phyloP scores from a whole-genome alignment of 2,113 vertebrate genomes.

The Lontra canadensis region DNA sequence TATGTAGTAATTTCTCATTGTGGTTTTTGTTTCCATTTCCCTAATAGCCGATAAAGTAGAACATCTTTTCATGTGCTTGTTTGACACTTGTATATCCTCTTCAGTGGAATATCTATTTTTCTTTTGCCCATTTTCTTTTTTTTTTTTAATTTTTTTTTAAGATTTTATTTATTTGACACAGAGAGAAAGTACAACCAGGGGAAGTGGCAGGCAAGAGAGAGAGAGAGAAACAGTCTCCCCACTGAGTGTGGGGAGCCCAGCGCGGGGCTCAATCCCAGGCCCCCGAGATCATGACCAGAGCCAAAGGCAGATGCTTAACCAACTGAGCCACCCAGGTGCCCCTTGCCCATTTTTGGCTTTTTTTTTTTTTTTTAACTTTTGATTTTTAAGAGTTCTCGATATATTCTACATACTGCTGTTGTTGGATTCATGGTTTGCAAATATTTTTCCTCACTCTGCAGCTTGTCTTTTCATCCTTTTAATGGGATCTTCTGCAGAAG shows the following conservation, averaged over 20 bases:
- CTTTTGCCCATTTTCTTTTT: background rate
- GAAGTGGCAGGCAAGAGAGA: too few relatives aligned
- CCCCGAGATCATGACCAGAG: too few relatives aligned
- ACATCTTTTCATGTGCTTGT: background rate
- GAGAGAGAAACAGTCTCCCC: too few relatives aligned
- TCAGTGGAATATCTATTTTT: background rate
- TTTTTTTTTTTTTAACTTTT: background rate
- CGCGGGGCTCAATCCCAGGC: too few relatives aligned
- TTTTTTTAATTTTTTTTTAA: background rate
- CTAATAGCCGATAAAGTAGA: background rate
- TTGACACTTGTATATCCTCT: background rate
- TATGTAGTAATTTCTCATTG: background rate
- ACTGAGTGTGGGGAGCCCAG: too few relatives aligned
- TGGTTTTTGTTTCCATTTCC: constrained; percentile 11
- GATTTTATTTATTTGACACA: too few relatives aligned
- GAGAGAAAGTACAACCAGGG: too few relatives aligned
- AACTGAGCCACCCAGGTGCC: too few relatives aligned
- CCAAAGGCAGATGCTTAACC: too few relatives aligned
- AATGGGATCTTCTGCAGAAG: background rate
- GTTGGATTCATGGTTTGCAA: background rate
- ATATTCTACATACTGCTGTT: background rate
- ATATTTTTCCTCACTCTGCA: background rate
- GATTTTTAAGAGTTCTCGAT: background rate
- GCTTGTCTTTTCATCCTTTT: constrained; percentile 21
- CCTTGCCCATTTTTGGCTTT: background rate